Conservation (phyloP, 2,113 vertebrate genomes). For the Tonatia bakeri region DNA sequence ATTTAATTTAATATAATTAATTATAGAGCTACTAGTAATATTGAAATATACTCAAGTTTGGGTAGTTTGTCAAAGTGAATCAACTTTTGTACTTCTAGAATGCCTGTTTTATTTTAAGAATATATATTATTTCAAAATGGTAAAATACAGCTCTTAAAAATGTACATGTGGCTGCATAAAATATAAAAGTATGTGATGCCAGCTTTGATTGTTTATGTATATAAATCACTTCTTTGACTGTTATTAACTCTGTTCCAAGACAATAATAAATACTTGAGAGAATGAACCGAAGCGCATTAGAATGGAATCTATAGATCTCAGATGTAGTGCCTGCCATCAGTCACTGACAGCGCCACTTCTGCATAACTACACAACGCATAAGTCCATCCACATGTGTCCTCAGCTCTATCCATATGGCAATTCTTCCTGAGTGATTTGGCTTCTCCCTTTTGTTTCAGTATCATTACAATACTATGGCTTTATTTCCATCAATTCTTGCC, state of each 20-base stretch:
- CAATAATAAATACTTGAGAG: constrained; percentile 18
- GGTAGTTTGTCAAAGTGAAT: background rate
- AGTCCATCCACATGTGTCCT: background rate
- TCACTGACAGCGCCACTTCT: background rate
- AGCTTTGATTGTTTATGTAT: constrained; percentile 37
- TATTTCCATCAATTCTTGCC: background rate
- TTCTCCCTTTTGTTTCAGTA: constrained; percentile 5
- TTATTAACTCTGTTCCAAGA: background rate
- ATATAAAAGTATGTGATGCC: background rate
- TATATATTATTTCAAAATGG: background rate
- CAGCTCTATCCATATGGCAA: constrained; percentile 1
- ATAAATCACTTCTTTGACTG: constrained; percentile 4
- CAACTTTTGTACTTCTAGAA: background rate
- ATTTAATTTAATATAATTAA: background rate
- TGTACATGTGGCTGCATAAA: background rate
- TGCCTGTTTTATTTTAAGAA: background rate
- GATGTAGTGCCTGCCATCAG: background rate
- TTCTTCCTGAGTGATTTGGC: constrained; percentile 10
- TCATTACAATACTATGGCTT: constrained; percentile 26
- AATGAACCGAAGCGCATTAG: background rate
- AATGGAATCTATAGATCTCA: background rate
- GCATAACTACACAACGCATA: background rate
- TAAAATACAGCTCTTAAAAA: constrained; percentile 19
- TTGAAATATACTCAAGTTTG: background rate
- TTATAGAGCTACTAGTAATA: background rate